These are phyloP conservation scores for Phalera bucephala DNA, from an alignment of 2,888 invertebrate species.

Conservation along the genomic window DNA sequence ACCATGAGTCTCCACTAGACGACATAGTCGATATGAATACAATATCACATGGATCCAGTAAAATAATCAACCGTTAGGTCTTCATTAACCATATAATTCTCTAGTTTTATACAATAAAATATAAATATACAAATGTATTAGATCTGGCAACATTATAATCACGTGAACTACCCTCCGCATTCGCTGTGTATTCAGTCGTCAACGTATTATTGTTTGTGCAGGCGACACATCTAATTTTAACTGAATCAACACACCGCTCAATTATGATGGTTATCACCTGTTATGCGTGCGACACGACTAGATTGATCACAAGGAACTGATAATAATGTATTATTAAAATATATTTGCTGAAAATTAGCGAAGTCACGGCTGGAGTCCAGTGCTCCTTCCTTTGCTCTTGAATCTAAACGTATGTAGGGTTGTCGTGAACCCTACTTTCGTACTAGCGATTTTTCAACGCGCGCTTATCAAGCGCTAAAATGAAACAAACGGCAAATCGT, in stretches of 20 bases:
- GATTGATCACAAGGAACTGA: constrained; percentile 4
- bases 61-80: too few relatives aligned
- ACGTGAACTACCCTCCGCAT: neutral
- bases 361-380: neutral
- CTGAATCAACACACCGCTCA: constrained; percentile 17
- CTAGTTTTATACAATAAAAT: too few relatives aligned
- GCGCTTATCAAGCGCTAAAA: too few relatives aligned
- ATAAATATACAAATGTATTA: too few relatives aligned
- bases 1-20: too few relatives aligned
- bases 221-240: constrained; percentile 26
- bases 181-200: neutral
- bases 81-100: too few relatives aligned
- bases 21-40: too few relatives aligned
- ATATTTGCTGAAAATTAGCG: neutral
- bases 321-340: neutral
- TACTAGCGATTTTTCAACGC: too few relatives aligned
- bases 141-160: neutral
- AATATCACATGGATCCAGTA: too few relatives aligned
- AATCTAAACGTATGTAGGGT: too few relatives aligned
- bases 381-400: neutral
- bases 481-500: too few relatives aligned
- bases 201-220: constrained; percentile 13
- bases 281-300: constrained; percentile 1
- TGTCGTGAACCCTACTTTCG: too few relatives aligned
- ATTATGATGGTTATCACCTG: constrained; percentile 13